These are phyloP conservation scores for Girardia tigrina DNA, from an alignment of 2,888 invertebrate species.

Conservation along the genomic window DNA sequence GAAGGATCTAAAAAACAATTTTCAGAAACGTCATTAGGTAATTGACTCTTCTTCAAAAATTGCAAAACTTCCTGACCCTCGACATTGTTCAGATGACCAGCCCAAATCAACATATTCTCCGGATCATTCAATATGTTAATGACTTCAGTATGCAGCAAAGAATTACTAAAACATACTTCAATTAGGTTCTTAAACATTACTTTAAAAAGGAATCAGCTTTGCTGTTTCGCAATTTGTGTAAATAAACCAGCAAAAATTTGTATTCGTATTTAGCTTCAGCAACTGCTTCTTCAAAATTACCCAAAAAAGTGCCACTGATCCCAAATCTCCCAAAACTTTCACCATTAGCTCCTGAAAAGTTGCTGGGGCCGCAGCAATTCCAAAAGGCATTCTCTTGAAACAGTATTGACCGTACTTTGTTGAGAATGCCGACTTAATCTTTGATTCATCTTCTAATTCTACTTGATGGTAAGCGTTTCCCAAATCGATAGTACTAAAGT, in stretches of 20 bases:
- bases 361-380: too few relatives aligned
- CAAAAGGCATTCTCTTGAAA: too few relatives aligned
- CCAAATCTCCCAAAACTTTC: too few relatives aligned
- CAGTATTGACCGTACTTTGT: too few relatives aligned
- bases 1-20: not conserved
- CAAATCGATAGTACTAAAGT: too few relatives aligned
- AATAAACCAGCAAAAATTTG: conserved; percentile 2
- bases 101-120: conserved; percentile 12
- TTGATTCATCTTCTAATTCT: too few relatives aligned
- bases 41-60: not conserved
- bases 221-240: not conserved
- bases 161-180: not conserved
- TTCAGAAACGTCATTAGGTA: not conserved
- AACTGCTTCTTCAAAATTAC: not conserved
- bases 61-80: not conserved
- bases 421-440: too few relatives aligned
- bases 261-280: conserved; percentile 8
- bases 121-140: conserved; percentile 2
- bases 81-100: not conserved
- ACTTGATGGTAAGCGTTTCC: too few relatives aligned
- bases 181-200: too few relatives aligned
- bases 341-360: too few relatives aligned
- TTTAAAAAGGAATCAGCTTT: not conserved
- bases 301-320: conserved; percentile 1
- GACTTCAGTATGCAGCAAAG: not conserved